Conservation (phyloP, 1,140 invertebrate species). For the Pemphigus obesinymphae region DNA sequence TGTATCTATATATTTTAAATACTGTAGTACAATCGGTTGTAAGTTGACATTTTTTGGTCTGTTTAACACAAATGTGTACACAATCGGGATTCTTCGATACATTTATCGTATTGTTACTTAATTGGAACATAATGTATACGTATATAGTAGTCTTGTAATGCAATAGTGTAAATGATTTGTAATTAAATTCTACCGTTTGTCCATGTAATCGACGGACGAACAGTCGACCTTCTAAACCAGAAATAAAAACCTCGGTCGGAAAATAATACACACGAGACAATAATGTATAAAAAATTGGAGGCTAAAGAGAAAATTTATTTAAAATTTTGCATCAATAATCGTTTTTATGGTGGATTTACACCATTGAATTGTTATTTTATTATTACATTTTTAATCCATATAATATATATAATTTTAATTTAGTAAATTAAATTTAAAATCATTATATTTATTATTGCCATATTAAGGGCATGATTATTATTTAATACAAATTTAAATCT, state of each 20-base stretch:
- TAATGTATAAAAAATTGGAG: neutral
- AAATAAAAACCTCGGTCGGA: neutral
- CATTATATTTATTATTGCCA: too few species aligned
- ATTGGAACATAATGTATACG: neutral
- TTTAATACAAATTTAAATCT: too few species aligned
- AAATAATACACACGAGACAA: neutral
- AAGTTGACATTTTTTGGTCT: neutral
- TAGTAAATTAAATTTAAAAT: too few species aligned
- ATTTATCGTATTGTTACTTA: too few species aligned
- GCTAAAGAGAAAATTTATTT: neutral
- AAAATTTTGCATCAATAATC: neutral
- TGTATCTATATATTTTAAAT: too few species aligned
- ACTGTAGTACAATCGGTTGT: too few species aligned
- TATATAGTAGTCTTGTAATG: neutral
- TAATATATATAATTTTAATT: too few species aligned
- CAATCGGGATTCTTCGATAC: neutral
- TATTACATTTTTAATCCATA: too few species aligned
- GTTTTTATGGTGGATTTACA: too few species aligned
- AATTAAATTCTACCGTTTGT: neutral
- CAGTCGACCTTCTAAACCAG: neutral
- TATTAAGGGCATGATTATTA: too few species aligned
- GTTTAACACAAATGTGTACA: neutral
- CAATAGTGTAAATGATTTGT: too few species aligned
- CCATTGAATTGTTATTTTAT: too few species aligned
- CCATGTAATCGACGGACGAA: neutral